These are phyloP conservation scores for Ceuthmochares aereus DNA, from an alignment of 2,113 vertebrate species.

Conservation along the genomic window DNA sequence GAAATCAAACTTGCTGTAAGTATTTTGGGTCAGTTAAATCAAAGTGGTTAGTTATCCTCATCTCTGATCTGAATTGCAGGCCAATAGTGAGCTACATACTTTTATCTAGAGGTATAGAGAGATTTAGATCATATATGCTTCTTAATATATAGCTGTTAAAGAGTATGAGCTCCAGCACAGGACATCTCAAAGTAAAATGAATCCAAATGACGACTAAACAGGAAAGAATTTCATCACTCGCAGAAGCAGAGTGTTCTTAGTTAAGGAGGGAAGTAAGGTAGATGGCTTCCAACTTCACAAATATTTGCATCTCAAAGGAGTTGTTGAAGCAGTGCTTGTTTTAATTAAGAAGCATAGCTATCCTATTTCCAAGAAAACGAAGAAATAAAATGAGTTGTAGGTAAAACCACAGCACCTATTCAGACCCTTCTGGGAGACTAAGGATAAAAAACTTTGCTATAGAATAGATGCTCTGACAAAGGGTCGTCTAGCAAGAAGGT, in stretches of 20 bases:
- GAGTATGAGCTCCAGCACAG: neutral
- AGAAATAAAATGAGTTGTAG: neutral
- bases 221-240: neutral
- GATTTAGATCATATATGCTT: neutral
- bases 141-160: neutral
- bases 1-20: neutral
- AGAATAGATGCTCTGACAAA: neutral
- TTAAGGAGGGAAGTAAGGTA: neutral
- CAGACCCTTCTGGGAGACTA: neutral
- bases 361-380: neutral
- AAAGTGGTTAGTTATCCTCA: neutral
- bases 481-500: neutral
- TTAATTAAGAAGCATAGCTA: neutral
- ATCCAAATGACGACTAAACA: neutral
- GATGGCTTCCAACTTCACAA: neutral
- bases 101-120: neutral
- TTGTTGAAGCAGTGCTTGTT: neutral
- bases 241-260: neutral
- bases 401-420: neutral
- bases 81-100: neutral
- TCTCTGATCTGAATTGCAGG: neutral
- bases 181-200: neutral
- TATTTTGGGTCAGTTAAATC: neutral
- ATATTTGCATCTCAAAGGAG: neutral
- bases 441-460: neutral